Evolutionary conservation across 2,113 vertebrate genomes (phyloP), one percentile per base, ranked within the genome.

Genomic region (Butorides virescens): DNA sequence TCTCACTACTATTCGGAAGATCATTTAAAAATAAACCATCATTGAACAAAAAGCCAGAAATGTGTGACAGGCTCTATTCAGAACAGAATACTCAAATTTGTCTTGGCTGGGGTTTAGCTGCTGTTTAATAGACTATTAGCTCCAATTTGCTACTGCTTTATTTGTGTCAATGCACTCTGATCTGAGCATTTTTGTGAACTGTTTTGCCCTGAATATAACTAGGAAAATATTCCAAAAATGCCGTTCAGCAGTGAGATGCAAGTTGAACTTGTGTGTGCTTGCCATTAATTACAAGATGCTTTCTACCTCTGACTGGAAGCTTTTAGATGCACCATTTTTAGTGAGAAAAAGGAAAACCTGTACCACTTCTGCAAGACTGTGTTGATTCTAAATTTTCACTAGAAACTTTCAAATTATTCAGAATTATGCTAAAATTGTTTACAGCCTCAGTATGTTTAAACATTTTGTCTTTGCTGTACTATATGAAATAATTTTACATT

Each of bases 1-100:
- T 36, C 75, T 96, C 90, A 58, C 18, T 93, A 47, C 19, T 82
- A 32, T 94, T 89, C 95, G 72, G 44, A 86, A 79, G 47, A 91
- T 80, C 67, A 85, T 84, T 91, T 96, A 79, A 97, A 97, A 95
- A 97, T 92, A 97, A 95, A 82, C 36, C 50, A 61, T 44, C 44
- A 78, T 50, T 78, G 86, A 89, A 81, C 39, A 95, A 79, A 79
- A 91, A 89, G 26, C 37, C 61, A 95, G 68, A 96, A 93, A 86
- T 88, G 5, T 88, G 63, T 93, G 84, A 83, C 75, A 89, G 66
- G 44, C 52, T 90, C 13, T 85, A 70, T 91, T 96, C 75, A 78
- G 72, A 92, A 53, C 36, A 87, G 61, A 92, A 80, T 46, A 92
- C 19, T 72, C 70, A 87, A 63, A 92, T 94, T 87, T 87, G 15